A percentile compares a stretch with the other conserved stretches of the same genome.
Conservation (phyloP, 1,140 invertebrate species). For the Aporrectodea caliginosa region DNA sequence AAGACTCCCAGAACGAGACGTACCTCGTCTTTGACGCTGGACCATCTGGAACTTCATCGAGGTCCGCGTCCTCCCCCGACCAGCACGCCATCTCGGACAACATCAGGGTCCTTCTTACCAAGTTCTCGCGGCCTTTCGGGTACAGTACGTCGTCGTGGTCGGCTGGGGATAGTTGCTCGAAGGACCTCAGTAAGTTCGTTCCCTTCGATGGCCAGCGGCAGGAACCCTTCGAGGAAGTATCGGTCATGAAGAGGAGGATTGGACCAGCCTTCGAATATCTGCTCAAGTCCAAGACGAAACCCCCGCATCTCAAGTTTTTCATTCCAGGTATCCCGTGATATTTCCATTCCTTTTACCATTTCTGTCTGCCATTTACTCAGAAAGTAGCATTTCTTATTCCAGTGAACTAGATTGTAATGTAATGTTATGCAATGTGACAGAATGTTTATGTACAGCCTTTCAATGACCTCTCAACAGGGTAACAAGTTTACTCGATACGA, state of each 20-base stretch:
- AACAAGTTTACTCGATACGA: too few relatives aligned
- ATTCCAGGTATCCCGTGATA: too few relatives aligned
- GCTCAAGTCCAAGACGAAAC: not conserved
- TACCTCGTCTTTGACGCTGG: not conserved
- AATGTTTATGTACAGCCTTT: too few relatives aligned
- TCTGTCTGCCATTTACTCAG: too few relatives aligned
- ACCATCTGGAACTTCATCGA: not conserved
- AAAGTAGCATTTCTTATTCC: too few relatives aligned
- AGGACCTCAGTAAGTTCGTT: slow-evolving; percentile 3
- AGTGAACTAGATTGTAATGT: too few relatives aligned
- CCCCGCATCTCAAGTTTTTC: not conserved
- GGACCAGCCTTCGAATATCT: not conserved
- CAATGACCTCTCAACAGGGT: too few relatives aligned
- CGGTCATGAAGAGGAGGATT: not conserved
- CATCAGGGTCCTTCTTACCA: slow-evolving; percentile 9
- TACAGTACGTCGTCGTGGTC: slow-evolving; percentile 14
- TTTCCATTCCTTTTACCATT: too few relatives aligned
- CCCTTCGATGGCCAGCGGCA: not conserved
- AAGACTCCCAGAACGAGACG: not conserved
- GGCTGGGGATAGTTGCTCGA: not conserved
- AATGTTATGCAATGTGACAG: too few relatives aligned
- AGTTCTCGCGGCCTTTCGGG: slow-evolving; percentile 10
- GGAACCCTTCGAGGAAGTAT: not conserved
- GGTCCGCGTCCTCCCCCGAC: not conserved
- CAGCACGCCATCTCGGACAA: slow-evolving; percentile 6